These are phyloP conservation scores for Spodoptera picta DNA, from an alignment of 2,888 invertebrate species.

Conservation along the genomic window DNA sequence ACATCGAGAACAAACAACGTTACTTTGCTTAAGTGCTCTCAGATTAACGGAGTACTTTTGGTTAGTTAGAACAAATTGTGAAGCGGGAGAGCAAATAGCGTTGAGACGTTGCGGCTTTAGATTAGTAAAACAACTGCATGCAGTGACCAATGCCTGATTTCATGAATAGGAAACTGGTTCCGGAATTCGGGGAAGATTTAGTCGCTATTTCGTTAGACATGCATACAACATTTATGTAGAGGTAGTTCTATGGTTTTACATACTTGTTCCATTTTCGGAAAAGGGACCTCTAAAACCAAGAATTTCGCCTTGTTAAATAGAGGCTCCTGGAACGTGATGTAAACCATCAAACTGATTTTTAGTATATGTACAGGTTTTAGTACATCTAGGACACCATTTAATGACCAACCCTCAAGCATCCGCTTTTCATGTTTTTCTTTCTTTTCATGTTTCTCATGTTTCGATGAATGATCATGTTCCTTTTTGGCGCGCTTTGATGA, in stretches of 20 bases:
- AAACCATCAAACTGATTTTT: no score
- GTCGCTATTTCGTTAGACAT: background rate
- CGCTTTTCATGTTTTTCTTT: no score
- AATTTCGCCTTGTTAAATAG: no score
- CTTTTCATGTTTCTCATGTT: no score
- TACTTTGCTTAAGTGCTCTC: slow-evolving; percentile 14
- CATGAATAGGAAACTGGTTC: slow-evolving; percentile 11
- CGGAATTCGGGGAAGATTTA: slow-evolving; percentile 7
- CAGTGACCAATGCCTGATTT: slow-evolving; percentile 11
- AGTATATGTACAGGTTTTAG: no score
- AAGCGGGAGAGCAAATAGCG: slow-evolving; percentile 25
- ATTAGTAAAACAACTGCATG: slow-evolving; percentile 30
- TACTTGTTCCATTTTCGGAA: no score
- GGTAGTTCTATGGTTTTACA: background rate
- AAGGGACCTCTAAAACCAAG: no score
- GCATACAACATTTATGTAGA: background rate
- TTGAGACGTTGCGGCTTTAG: slow-evolving; percentile 14
- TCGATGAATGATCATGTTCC: no score
- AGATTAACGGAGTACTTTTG: slow-evolving; percentile 19
- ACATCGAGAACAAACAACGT: slow-evolving; percentile 7
- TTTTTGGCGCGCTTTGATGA: no score
- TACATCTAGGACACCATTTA: no score
- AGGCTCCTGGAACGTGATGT: no score
- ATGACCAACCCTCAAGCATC: no score
- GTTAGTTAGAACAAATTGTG: slow-evolving; percentile 27